Evolutionary conservation across 2,113 vertebrate genomes (phyloP), one percentile per base, ranked within the genome.

Genomic region (Pterocles orientalis): DNA sequence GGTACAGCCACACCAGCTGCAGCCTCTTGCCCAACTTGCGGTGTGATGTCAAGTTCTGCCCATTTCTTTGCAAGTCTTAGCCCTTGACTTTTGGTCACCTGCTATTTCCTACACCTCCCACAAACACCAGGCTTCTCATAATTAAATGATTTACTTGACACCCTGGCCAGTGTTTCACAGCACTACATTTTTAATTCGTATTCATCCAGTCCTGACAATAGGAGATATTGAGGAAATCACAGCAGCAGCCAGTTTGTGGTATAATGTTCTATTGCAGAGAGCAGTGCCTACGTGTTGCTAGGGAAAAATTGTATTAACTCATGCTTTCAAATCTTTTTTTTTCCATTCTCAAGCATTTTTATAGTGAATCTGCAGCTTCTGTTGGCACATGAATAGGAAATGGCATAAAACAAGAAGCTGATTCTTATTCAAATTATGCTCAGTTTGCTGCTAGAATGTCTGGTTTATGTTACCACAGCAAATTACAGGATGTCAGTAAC

Each of bases 371-470:
- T 90, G 53, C 34, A 69, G 29, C 60, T 81, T 90, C 65, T 72
- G 18, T 69, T 92, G 71, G 47, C 25, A 69, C 9, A 1, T 54
- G 20, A 88, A 20, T 60, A 60, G 53, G 43, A 96, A 95, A 92
- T 56, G 23, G 18, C 34, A 61, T 72, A 70, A 31, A 81, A 41
- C 10, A 83, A 90, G 71, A 33, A 83, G 64, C 34, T 66, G 85
- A 92, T 83, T 96, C 71, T 92, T 90, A 81, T 60, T 86, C 64
- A 92, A 83, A 95, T 90, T 86, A 54, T 33, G 53, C 45, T 90
- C 41, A 47, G 29, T 70, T 94, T 86, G 11, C 47, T 92, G 19
- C 57, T 92, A 81, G 53, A 79, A 81, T 70, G 31, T 64, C 64
- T 86, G 34, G 34, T 81, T 93, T 94, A 81, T 90, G 51, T 92